Base-by-base conservation (phyloP, 2,888 invertebrate species). In the Eristalis arbustorum region DNA sequence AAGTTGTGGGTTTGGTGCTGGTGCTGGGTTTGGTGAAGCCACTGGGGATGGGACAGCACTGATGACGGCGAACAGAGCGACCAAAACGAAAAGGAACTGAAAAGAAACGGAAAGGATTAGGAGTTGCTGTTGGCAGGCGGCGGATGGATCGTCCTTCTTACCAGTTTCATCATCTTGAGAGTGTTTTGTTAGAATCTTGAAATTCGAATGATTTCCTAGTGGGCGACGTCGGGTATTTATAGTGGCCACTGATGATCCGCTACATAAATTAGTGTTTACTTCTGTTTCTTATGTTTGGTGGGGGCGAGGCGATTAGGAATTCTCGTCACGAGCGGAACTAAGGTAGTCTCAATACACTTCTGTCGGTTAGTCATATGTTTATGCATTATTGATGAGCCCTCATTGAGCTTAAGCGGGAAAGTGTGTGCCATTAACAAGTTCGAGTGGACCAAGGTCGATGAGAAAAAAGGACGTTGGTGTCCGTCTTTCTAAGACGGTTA, bases 1-100 rank as follows among this genome's bases (percentile, higher is more conserved):
- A 14, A 18, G 8, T 18, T 49, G 49, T 59, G 59, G 59, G 23
- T 25, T 59, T 59, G 59, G 59, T 25, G 14, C 25, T 1, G 59
- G 59, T 5, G 18, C 18, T 49, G n/a, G n/a, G n/a, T n/a, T n/a
- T n/a, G n/a, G n/a, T n/a, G n/a, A n/a, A n/a, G n/a, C n/a, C n/a
- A n/a, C n/a, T n/a, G 49, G 49, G 14, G 59, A 13, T 59, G 59
- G 59, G 6, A 28, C 59, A 59, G 59, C 59, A 6, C 59, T 59
- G 25, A 59, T 59, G 59, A 59, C 59, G 25, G 59, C 59, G 59
- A 63, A 34, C 28, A 63, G 25, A 25, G 59, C 67, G 14, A 28
- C 59, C 25, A 59, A 59, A 59, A 59, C 59, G 25, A 59, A 18
- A 25, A 59, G 4, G 23, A 69, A 69, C 40, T 69, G 59, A n/a